These are phyloP conservation scores for Heliothis peltigera DNA, from an alignment of 2,888 invertebrate species.

Conservation along the genomic window DNA sequence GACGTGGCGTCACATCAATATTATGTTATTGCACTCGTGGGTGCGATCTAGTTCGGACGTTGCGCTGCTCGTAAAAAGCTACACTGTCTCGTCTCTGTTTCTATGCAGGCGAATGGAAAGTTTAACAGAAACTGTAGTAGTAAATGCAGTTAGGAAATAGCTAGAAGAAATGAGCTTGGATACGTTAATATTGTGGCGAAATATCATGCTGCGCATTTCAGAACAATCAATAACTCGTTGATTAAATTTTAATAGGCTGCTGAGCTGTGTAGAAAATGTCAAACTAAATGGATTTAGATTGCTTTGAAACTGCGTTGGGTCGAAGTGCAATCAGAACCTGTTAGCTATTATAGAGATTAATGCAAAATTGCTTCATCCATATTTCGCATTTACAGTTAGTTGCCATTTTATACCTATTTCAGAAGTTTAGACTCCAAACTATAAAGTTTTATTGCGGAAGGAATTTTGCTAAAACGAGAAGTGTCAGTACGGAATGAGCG, in stretches of 20 bases:
- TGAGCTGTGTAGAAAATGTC: slow-evolving; percentile 27
- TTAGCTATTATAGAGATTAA: slow-evolving; percentile 31
- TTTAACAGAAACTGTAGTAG: slow-evolving; percentile 16
- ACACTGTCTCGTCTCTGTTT: slow-evolving; percentile 39
- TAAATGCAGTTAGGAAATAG: slow-evolving; percentile 3
- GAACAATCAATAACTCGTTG: slow-evolving; percentile 29
- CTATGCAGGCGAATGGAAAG: slow-evolving; percentile 42
- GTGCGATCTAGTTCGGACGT: slow-evolving; percentile 46
- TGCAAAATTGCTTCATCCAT: slow-evolving; percentile 16
- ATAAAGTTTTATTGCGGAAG: slow-evolving; percentile 47
- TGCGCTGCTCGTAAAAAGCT: slow-evolving; percentile 47
- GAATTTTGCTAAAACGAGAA: slow-evolving; percentile 42
- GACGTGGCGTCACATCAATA: slow-evolving; percentile 53
- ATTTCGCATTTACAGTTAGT: slow-evolving; percentile 23
- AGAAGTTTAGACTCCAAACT: slow-evolving; percentile 20
- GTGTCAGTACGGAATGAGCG: slow-evolving; percentile 34
- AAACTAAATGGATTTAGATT: slow-evolving; percentile 39
- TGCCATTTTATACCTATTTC: slow-evolving; percentile 29
- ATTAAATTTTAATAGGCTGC: slow-evolving; percentile 38
- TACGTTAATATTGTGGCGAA: slow-evolving; percentile 10
- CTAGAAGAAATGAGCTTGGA: slow-evolving; percentile 3
- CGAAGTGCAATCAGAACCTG: slow-evolving; percentile 32
- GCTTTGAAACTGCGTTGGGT: slow-evolving; percentile 33
- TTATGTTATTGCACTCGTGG: slow-evolving; percentile 53
- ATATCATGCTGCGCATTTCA: slow-evolving; percentile 15